Percentiles rank a stretch among this genome's conserved stretches.
Evolutionary conservation across 2,797 vertebrate species (phyloP).

Genomic region (Gallinago solitaria): DNA sequence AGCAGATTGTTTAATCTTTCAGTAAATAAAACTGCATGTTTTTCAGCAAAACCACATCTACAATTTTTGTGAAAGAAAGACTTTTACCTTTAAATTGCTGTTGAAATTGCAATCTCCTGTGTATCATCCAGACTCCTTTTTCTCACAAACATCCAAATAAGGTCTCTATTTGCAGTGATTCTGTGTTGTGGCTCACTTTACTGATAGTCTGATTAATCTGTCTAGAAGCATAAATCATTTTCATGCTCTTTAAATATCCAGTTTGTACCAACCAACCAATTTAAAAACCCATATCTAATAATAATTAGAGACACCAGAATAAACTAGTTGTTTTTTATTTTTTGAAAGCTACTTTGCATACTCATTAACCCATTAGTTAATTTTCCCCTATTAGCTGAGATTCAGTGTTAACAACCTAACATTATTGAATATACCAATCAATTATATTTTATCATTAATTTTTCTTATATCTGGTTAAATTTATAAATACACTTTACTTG

Average conservation of each 20-base stretch:
- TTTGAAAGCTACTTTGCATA: neutral
- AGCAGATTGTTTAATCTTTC: neutral
- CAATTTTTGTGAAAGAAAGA: neutral
- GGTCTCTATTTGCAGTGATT: neutral
- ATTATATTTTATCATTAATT: neutral
- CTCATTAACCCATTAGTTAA: neutral
- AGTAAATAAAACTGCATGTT: slow-evolving; percentile 4
- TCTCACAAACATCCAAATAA: neutral
- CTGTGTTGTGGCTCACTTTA: neutral
- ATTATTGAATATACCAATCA: neutral
- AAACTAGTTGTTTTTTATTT: neutral
- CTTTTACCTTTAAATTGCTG: neutral
- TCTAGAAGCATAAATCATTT: neutral
- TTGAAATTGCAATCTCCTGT: neutral
- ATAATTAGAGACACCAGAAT: neutral
- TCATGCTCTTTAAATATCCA: neutral
- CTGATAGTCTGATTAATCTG: neutral
- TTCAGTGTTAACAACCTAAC: neutral
- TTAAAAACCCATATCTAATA: neutral
- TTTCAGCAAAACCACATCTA: neutral
- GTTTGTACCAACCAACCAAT: neutral
- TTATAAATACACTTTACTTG: neutral
- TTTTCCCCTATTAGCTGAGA: neutral
- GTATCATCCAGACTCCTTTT: neutral
- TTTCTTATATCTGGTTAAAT: neutral